These are phyloP conservation scores for Tribolium madens DNA, from an alignment of 1,140 invertebrate genomes.

Conservation along the genomic window DNA sequence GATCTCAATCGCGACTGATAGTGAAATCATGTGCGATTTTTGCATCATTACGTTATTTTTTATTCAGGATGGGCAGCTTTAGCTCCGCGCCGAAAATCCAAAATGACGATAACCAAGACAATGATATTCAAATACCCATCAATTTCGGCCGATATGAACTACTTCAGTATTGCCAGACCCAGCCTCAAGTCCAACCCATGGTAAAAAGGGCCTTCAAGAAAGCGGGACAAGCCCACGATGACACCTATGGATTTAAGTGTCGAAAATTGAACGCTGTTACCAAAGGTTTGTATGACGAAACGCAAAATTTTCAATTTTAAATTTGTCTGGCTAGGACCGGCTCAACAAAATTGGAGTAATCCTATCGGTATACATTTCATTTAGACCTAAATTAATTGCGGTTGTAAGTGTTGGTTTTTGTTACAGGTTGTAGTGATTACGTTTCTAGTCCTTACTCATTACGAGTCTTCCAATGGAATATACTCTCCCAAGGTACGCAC, in stretches of 20 bases:
- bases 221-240: constrained; percentile 31
- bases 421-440: constrained; percentile 66
- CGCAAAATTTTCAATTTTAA: neutral
- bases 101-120: constrained; percentile 75
- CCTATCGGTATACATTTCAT: neutral
- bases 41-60: constrained; percentile 20
- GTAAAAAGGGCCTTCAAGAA: constrained; percentile 66
- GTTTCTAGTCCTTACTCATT: constrained; percentile 65
- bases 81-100: constrained; percentile 76
- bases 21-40: neutral
- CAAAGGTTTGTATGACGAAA: constrained; percentile 58
- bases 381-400: neutral
- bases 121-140: constrained; percentile 69
- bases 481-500: constrained; percentile 78
- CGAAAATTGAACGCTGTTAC: constrained; percentile 67
- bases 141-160: constrained; percentile 68
- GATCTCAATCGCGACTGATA: constrained; percentile 22
- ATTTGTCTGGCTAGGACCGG: constrained; percentile 10
- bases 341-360: constrained; percentile 6
- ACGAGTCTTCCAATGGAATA: constrained; percentile 81
- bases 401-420: constrained; percentile 41
- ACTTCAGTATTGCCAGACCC: constrained; percentile 68
- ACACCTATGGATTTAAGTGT: constrained; percentile 62
- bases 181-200: constrained; percentile 65
- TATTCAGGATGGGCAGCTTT: constrained; percentile 79